Evolutionary conservation across 2,888 invertebrate genomes (phyloP), one percentile per base, ranked within the genome.

Genomic region (Drosophila fulvimacula): DNA sequence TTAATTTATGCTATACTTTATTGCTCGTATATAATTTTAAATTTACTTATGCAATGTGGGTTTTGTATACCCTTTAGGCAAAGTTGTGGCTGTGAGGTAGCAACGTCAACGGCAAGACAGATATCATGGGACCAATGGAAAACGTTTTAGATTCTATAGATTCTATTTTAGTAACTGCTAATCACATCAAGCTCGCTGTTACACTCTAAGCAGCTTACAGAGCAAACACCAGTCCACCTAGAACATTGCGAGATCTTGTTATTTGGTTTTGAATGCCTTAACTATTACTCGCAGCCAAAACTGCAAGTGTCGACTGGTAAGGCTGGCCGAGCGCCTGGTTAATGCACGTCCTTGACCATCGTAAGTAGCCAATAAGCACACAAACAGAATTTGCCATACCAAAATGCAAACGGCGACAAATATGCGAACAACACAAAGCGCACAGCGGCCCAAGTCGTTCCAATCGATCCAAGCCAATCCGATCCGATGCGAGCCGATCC

Each of bases 321-420:
- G 52, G 11, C n/a, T 42, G 44, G 17, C 46, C 51, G 42, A 52
- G 39, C 51, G 60, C 41, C 46, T 72, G 74, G 79, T 75, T 78
- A 82, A 82, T 75, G 87, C 38, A 76, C 87, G 84, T 76, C 84
- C 84, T 76, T 85, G 84, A 78, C 84, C 84, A 82, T 86, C 86
- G 57, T 63, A 41, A 52, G 24, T 52, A 63, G 69, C n/a, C 58
- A 58, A 62, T 49, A 55, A 55, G 24, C 19, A 21, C 11, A 3
- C 61, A 53, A 55, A 55, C 77, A 60, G 59, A 56, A 60, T 73
- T 66, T 56, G 53, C 44, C 52, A 55, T 57, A 38, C 66, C 52
- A 44, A 32, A 38, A 32, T 44, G 13, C 32, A 32, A 19, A 5
- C 48, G 30, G 17, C 30, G 13, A 41, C 17, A 13, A 17, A 13